Base-by-base conservation (phyloP, 2,797 vertebrate genomes). In the Carapus acus region DNA sequence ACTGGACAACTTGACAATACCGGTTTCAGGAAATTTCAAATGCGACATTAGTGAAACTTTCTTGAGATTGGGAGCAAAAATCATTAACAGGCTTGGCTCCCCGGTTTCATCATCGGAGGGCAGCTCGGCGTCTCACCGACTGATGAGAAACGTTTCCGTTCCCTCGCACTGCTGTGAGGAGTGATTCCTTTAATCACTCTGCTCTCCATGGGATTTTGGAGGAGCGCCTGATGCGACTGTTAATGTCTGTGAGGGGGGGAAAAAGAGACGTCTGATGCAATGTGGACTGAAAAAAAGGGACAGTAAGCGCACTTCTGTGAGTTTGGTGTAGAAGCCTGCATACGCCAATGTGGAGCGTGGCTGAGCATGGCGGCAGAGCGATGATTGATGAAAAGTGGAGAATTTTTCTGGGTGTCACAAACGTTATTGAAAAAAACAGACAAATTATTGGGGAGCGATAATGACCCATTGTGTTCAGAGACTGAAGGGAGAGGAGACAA, bases 91-190 rank as follows among this genome's bases (percentile, higher is more conserved):
- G n/a, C n/a, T n/a, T n/a, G n/a, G n/a, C 14, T 33, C 12, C 14
- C 8, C 3, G 15, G 31, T 59, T 73, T 52, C 41, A 56, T 70
- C 4, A 3, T 13, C 11, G 40, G 29, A 66, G 36, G 42, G 49
- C 49, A 59, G 63, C 58, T 50, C 40, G 50, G 49, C 69, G 67
- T 64, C 76, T 82, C 65, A 68, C 62, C 67, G 64, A 74, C 73
- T 43, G 62, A 73, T 68, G 49, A 71, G 65, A 73, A 68, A 62
- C 45, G 34, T 55, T 27, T 74, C 19, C 0, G 49, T 74, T 67
- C 65, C 61, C 42, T 59, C 22, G 49, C 7, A 36, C 65, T 8
- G 43, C 47, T 62, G 43, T 55, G 46, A 55, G 46, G 54, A 49
- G 20, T 43, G 16, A 23, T 53, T 27, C 31, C 59, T 75, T 69